Percentiles rank a stretch among this genome's conserved stretches.
These are phyloP conservation scores for Sebastes paucispinis DNA, from an alignment of 2,797 vertebrate genomes.

Conservation along the genomic window DNA sequence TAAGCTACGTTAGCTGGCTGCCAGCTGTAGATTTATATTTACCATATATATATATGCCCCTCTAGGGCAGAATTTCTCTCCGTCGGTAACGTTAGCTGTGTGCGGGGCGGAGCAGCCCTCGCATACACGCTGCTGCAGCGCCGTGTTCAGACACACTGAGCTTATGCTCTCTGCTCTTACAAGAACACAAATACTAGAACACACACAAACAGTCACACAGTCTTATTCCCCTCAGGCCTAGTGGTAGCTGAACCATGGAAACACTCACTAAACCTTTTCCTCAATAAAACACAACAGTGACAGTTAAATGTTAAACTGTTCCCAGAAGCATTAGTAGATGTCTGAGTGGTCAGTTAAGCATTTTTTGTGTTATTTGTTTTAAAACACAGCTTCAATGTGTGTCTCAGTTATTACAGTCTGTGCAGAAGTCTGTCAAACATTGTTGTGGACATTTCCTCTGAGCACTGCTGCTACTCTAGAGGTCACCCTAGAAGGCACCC, in stretches of 20 bases:
- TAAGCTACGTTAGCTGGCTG: too few species aligned
- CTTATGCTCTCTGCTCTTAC: background rate
- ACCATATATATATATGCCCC: too few species aligned
- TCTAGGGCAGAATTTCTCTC: too few species aligned
- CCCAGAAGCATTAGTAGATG: conserved; percentile 53
- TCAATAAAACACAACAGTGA: conserved; percentile 5
- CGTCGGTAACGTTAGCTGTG: too few species aligned
- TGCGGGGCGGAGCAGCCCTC: too few species aligned
- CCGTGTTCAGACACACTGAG: too few species aligned
- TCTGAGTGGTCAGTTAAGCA: conserved; percentile 63
- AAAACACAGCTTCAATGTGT: conserved; percentile 51
- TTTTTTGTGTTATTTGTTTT: conserved; percentile 66
- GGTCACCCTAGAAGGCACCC: too few species aligned
- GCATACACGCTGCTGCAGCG: too few species aligned
- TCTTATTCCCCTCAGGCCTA: background rate
- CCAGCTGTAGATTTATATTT: too few species aligned
- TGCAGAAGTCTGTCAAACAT: conserved; percentile 21
- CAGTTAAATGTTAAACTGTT: conserved; percentile 44
- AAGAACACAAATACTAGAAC: background rate
- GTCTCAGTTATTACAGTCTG: conserved; percentile 15
- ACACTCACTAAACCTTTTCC: conserved; percentile 2
- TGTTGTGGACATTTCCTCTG: background rate
- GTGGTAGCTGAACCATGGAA: conserved; percentile 4
- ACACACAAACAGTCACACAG: background rate
- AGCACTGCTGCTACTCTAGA: background rate